Evolutionary conservation across 2,888 invertebrate species (phyloP).

Genomic region (Mechanitis messenoides): DNA sequence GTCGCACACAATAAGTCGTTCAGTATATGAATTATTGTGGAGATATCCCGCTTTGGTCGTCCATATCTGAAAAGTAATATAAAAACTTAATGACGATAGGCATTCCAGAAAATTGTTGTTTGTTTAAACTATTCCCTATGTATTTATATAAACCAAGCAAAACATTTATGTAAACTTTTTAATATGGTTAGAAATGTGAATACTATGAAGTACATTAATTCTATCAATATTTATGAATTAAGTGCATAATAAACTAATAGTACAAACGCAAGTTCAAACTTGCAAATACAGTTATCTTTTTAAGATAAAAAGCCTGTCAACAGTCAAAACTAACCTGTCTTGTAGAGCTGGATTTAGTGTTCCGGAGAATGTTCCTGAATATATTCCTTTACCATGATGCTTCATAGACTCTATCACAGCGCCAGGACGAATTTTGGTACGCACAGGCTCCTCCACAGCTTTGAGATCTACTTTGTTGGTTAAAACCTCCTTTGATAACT

Average conservation of each 20-base stretch:
- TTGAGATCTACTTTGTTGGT: slow-evolving; percentile 79
- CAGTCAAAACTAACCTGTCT: slow-evolving; percentile 76
- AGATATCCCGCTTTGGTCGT: slow-evolving; percentile 93
- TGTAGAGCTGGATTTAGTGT: slow-evolving; percentile 95
- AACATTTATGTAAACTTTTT: too few species aligned
- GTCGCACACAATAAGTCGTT: slow-evolving; percentile 95
- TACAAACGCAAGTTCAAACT: too few species aligned
- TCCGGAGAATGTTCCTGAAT: slow-evolving; percentile 97
- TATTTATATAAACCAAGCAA: too few species aligned
- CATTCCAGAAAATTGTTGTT: too few species aligned
- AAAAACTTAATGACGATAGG: background rate
- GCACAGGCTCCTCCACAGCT: slow-evolving; percentile 67
- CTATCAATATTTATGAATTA: too few species aligned
- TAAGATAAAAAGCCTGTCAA: too few species aligned
- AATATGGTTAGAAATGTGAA: too few species aligned
- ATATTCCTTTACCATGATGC: slow-evolving; percentile 95
- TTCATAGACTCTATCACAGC: slow-evolving; percentile 94
- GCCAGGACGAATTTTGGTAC: slow-evolving; percentile 75
- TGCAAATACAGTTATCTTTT: too few species aligned
- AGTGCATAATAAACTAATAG: too few species aligned
- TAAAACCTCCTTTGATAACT: slow-evolving; percentile 91
- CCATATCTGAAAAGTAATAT: slow-evolving; percentile 78
- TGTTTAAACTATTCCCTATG: too few species aligned
- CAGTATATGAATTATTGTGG: slow-evolving; percentile 95
- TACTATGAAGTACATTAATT: too few species aligned